These are phyloP conservation scores for Stomatorhinus walkeri DNA, from an alignment of 2,797 vertebrate species.

Conservation along the genomic window DNA sequence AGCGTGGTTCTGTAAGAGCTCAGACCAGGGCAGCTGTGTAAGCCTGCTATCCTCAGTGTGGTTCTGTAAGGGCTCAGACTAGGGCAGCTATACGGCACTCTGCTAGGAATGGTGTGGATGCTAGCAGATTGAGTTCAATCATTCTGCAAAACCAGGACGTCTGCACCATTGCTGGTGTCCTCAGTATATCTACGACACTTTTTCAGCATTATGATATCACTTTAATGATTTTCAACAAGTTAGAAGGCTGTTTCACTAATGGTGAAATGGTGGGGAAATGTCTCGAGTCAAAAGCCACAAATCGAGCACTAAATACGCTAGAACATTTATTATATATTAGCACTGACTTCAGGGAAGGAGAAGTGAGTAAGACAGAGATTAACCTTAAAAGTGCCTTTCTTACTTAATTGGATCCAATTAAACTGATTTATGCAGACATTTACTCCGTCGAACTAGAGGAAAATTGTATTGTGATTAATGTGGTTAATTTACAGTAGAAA, in stretches of 20 bases:
- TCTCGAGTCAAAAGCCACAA: background rate
- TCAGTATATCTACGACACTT: background rate
- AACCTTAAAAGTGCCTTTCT: background rate
- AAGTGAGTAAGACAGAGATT: background rate
- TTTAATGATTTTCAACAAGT: background rate
- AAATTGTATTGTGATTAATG: background rate
- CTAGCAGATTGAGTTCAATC: background rate
- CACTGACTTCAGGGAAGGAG: background rate
- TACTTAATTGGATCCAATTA: constrained; percentile 6
- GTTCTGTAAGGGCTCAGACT: background rate
- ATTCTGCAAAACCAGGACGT: background rate
- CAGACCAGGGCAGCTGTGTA: background rate
- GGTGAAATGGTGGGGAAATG: background rate
- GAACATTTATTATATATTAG: background rate
- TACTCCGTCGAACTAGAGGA: background rate
- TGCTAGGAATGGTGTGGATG: background rate
- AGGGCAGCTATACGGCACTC: background rate
- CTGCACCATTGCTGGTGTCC: background rate
- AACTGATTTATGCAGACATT: constrained; percentile 12
- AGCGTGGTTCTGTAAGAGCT: background rate
- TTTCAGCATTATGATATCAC: background rate
- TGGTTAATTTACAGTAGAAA: background rate
- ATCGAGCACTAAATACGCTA: background rate
- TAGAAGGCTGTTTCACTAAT: background rate
- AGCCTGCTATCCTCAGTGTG: background rate